Percentiles rank a stretch among this genome's conserved stretches.
These are phyloP conservation scores for Sminthopsis crassicaudata DNA, from an alignment of 2,113 vertebrate genomes.

Conservation along the genomic window DNA sequence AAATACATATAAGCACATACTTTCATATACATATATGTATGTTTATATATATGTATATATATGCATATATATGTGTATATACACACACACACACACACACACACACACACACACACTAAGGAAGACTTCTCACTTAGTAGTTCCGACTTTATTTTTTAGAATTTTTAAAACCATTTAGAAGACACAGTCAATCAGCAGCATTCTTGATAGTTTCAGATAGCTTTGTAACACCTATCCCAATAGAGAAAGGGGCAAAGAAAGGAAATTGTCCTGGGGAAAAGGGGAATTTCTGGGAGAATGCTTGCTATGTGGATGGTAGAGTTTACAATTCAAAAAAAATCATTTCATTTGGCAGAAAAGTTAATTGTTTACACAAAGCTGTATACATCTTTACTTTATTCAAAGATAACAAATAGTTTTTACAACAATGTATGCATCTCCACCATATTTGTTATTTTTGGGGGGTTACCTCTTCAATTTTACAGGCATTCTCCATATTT, in stretches of 20 bases:
- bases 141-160: background rate
- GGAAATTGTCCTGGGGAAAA: background rate
- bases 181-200: background rate
- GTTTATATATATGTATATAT: too few species aligned
- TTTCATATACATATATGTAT: too few species aligned
- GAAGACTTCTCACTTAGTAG: background rate
- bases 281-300: background rate
- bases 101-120: too few species aligned
- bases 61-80: too few species aligned
- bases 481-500: background rate
- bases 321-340: background rate
- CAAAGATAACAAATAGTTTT: background rate
- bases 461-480: background rate
- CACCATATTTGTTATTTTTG: background rate
- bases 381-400: background rate
- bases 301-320: background rate
- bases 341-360: background rate
- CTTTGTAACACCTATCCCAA: background rate
- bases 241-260: background rate
- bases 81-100: too few species aligned
- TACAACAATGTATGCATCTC: background rate
- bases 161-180: background rate
- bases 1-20: too few species aligned
- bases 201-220: background rate
- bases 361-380: background rate